phyloP scores from a whole-genome alignment of 2,888 invertebrate species.

The Rotaria macrura region DNA sequence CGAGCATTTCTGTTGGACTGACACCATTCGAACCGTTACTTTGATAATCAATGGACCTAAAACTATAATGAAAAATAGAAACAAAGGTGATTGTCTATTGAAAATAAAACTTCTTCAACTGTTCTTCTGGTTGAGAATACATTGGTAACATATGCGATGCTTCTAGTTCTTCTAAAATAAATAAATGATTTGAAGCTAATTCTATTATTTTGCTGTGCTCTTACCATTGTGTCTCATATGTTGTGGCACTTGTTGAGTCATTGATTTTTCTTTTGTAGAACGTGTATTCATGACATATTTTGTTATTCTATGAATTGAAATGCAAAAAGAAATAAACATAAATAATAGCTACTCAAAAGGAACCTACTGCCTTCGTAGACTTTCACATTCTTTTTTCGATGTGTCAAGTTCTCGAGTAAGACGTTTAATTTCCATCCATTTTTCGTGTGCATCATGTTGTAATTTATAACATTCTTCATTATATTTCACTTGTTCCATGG shows the following conservation, averaged over 20 bases:
- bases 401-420: neutral
- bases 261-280: neutral
- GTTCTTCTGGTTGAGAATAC: neutral
- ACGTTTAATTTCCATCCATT: neutral
- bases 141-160: neutral
- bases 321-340: neutral
- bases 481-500: neutral
- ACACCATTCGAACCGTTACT: neutral
- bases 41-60: neutral
- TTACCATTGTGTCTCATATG: neutral
- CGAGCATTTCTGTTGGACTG: neutral
- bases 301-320: neutral
- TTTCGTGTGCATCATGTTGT: neutral
- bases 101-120: neutral
- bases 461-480: constrained; percentile 12
- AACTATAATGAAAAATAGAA: neutral
- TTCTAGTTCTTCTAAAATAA: neutral
- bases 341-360: neutral
- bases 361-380: neutral
- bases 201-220: neutral
- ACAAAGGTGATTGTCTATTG: too few species aligned
- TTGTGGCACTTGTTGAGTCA: neutral
- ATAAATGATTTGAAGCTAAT: too few species aligned
- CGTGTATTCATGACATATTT: neutral
- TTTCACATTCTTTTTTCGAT: neutral